These are phyloP conservation scores for Sorex fumeus DNA, from an alignment of 2,113 vertebrate species.

Conservation along the genomic window DNA sequence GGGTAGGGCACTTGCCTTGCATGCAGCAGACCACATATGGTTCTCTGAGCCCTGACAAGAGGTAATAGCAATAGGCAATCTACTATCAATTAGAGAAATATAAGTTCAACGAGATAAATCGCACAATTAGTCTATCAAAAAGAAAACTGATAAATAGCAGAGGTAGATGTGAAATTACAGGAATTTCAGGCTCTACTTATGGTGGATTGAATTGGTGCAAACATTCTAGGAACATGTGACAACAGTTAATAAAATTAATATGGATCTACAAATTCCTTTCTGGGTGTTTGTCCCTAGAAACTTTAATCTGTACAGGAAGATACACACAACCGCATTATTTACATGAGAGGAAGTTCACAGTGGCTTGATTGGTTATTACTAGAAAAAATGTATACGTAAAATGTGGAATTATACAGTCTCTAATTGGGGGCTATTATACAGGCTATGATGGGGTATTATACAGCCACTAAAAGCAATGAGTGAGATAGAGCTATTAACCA, in stretches of 20 bases:
- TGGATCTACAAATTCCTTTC: not conserved
- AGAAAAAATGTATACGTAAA: not conserved
- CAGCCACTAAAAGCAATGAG: not conserved
- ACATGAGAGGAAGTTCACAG: not conserved
- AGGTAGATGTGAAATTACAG: not conserved
- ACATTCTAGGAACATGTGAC: not conserved
- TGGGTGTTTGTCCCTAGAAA: not conserved
- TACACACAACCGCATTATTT: not conserved
- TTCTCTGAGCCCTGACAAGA: too few species aligned
- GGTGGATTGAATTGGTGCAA: not conserved
- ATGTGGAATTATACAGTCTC: too few species aligned
- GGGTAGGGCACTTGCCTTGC: too few species aligned
- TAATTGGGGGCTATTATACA: too few species aligned
- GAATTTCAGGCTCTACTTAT: not conserved
- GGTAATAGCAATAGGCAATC: not conserved
- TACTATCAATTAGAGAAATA: not conserved
- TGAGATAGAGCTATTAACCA: not conserved
- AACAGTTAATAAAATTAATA: conserved; percentile 37
- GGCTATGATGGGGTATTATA: not conserved
- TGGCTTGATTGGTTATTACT: not conserved
- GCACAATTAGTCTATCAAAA: not conserved
- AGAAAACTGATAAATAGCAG: not conserved
- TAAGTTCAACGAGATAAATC: conserved; percentile 11
- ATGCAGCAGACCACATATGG: too few species aligned
- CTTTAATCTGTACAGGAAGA: not conserved